Percentiles rank a stretch among this genome's conserved stretches.
phyloP scores from a whole-genome alignment of 2,113 vertebrate species.

The Recurvirostra avosetta region DNA sequence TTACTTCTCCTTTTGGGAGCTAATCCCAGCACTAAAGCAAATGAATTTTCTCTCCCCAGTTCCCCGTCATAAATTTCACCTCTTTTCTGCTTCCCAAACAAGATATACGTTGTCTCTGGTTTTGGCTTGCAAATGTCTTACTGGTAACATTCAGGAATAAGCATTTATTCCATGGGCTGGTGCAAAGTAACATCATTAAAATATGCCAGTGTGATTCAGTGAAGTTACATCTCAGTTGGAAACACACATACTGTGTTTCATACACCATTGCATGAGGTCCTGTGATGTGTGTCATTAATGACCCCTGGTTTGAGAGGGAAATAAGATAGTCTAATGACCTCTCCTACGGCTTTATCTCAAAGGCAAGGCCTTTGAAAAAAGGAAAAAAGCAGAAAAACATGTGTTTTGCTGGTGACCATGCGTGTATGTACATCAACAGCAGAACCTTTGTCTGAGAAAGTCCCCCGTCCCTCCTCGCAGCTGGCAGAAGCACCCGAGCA shows the following conservation, averaged over 20 bases:
- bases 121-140: background rate
- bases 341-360: background rate
- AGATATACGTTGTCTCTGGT: accelerated
- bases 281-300: too few relatives aligned
- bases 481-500: background rate
- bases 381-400: background rate
- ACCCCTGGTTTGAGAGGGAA: background rate
- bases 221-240: background rate
- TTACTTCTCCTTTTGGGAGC: background rate
- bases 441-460: background rate
- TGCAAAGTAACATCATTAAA: background rate
- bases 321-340: background rate
- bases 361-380: background rate
- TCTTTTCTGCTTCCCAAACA: background rate
- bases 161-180: background rate
- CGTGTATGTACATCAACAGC: accelerated
- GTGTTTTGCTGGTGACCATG: background rate
- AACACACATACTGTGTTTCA: background rate
- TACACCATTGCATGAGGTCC: background rate
- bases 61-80: background rate
- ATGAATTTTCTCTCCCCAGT: background rate
- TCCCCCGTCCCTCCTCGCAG: background rate
- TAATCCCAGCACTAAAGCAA: background rate
- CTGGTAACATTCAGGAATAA: background rate
- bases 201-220: background rate